Evolutionary conservation across 2,888 invertebrate genomes (phyloP), one percentile per base, ranked within the genome.

Genomic region (Drosophila quasianomalipes): DNA sequence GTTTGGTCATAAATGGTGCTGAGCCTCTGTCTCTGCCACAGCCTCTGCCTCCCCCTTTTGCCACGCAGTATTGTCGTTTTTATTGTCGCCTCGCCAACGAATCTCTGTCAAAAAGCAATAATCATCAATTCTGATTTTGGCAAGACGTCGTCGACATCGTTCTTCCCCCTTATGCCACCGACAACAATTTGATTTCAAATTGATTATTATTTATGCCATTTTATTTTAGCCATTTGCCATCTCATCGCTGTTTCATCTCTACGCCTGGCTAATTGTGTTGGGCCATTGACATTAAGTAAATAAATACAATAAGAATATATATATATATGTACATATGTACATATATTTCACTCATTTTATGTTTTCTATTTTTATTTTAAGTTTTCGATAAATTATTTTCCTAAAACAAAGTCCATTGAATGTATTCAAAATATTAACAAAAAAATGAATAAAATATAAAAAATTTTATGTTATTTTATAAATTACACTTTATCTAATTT

Each of bases 41-140:
- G 71, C 52, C 53, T 3, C 35, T 6, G 69, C 49, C 37, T 54
- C 47, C 59, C 53, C 47, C 63, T 61, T 3, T 28, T 28, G 10
- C 31, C 49, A 33, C 9, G 2, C 22, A 19, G 30, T 49, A 39
- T 65, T 65, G 72, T 77, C 64, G 78, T 79, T 82, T 89, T 85
- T 89, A 89, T 85, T 84, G 85, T 89, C 83, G 85, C 84, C 79
- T 79, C 62, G 67, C 58, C 55, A 74, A 75, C 78, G 89, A 90
- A 85, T 83, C 83, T 83, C 92, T 92, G 92, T 92, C 92, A 92
- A 92, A 92, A 92, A 90, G 92, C 93, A 93, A 93, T 93, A 93
- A 93, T 93, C 93, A 93, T 93, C 93, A 93, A 92, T 93, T 92
- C 91, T 93, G 93, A 93, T 93, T 93, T 86, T 82, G 74, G 79